phyloP scores from a whole-genome alignment of 1,140 invertebrate genomes.

The Mercenaria mercenaria region DNA sequence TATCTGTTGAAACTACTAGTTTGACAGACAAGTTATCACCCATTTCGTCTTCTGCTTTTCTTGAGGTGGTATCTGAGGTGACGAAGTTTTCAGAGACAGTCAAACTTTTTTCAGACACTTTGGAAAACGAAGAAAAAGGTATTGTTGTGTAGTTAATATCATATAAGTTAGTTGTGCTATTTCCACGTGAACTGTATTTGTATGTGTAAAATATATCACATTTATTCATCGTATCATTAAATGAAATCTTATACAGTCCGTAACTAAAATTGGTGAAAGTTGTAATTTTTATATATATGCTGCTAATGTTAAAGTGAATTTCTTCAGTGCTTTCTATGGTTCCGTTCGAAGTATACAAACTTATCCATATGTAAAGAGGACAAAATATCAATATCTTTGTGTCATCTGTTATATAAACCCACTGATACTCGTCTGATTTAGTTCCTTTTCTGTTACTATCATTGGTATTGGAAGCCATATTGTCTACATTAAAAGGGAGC shows the following conservation, averaged over 20 bases:
- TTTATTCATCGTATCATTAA: neutral
- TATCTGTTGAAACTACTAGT: no score
- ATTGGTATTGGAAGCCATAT: no score
- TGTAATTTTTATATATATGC: neutral
- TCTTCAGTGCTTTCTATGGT: neutral
- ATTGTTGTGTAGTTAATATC: no score
- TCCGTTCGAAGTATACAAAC: neutral
- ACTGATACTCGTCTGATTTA: neutral
- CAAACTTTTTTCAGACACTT: no score
- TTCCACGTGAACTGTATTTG: no score
- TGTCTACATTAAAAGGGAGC: neutral
- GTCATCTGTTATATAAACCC: neutral
- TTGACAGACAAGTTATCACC: no score
- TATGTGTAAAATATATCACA: no score
- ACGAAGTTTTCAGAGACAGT: no score
- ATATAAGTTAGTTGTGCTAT: no score
- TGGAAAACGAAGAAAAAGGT: no score
- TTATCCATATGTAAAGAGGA: neutral
- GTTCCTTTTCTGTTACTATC: neutral
- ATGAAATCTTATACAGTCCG: neutral
- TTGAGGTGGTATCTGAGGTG: no score
- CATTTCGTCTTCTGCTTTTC: no score
- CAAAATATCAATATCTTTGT: neutral
- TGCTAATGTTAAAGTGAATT: neutral
- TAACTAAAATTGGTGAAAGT: neutral